A percentile compares a stretch with the other conserved stretches of the same genome.
phyloP scores from a whole-genome alignment of 2,797 vertebrate species.

The Pyrocephalus nanus region DNA sequence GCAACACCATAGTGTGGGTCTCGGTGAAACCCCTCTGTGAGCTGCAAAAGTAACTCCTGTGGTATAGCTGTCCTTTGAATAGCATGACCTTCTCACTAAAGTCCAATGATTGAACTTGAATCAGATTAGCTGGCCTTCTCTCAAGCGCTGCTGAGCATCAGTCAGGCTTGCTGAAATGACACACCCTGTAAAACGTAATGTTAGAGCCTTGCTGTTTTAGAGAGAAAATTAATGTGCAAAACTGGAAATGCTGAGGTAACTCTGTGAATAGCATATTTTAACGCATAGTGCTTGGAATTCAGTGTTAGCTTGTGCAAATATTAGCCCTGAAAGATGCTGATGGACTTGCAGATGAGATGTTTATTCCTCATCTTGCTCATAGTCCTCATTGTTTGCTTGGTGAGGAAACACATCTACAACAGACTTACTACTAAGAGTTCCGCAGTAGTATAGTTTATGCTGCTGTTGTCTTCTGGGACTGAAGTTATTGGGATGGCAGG shows the following conservation, averaged over 20 bases:
- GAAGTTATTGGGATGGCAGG: not conserved
- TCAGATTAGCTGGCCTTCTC: constrained; percentile 21
- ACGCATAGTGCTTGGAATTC: constrained; percentile 41
- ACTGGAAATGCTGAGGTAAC: constrained; percentile 50
- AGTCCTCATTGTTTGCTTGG: not conserved
- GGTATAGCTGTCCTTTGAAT: constrained; percentile 61
- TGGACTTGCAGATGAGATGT: not conserved
- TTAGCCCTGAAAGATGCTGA: not conserved
- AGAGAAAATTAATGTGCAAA: constrained; percentile 61
- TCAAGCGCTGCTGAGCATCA: constrained; percentile 45
- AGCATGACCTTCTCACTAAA: constrained; percentile 39
- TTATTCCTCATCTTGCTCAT: not conserved
- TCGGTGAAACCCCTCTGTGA: constrained; percentile 34
- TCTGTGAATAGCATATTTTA: constrained; percentile 25
- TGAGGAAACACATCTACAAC: not conserved
- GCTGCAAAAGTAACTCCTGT: constrained; percentile 37
- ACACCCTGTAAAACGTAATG: constrained; percentile 41
- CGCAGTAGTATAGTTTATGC: not conserved
- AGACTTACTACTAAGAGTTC: not conserved
- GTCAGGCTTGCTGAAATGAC: constrained; percentile 44
- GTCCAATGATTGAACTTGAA: constrained; percentile 52
- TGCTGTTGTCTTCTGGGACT: not conserved
- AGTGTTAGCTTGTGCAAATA: not conserved
- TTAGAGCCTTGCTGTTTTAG: constrained; percentile 54
- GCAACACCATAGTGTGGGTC: not conserved